Evolutionary conservation across 2,888 invertebrate species (phyloP).

Genomic region (Tipula confusa): DNA sequence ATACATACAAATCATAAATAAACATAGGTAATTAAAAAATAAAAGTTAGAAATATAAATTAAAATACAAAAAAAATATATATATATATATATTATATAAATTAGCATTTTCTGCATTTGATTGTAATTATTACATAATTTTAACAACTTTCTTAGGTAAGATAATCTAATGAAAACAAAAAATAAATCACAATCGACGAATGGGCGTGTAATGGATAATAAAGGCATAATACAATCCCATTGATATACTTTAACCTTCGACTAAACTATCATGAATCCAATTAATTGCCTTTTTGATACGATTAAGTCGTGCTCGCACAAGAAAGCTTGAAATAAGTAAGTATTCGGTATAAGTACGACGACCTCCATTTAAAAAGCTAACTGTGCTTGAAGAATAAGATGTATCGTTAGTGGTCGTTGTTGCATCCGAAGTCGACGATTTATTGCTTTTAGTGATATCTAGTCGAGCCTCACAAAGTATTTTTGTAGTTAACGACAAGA

Average conservation of each 20-base stretch:
- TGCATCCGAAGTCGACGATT: slow-evolving; percentile 34
- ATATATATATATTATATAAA: not conserved
- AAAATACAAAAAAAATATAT: not conserved
- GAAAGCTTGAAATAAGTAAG: slow-evolving; percentile 65
- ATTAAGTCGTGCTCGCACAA: slow-evolving; percentile 58
- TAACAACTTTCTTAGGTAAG: no score
- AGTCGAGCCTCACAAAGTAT: slow-evolving; percentile 61
- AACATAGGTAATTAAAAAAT: not conserved
- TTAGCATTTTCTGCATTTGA: not conserved
- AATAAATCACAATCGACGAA: not conserved
- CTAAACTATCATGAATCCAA: slow-evolving; percentile 56
- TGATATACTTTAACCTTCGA: not conserved
- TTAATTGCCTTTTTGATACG: slow-evolving; percentile 59
- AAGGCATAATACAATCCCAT: not conserved
- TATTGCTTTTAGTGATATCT: not conserved
- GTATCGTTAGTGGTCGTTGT: no score
- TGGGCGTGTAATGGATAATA: not conserved
- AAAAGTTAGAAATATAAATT: not conserved
- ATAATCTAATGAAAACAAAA: no score
- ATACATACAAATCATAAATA: not conserved
- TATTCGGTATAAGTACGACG: slow-evolving; percentile 68
- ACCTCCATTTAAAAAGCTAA: slow-evolving; percentile 42
- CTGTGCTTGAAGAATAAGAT: not conserved
- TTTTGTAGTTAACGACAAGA: slow-evolving; percentile 68
- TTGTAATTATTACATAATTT: no score